Evolutionary conservation across 2,797 vertebrate species (phyloP).

Genomic region (Danio jaintianensis): DNA sequence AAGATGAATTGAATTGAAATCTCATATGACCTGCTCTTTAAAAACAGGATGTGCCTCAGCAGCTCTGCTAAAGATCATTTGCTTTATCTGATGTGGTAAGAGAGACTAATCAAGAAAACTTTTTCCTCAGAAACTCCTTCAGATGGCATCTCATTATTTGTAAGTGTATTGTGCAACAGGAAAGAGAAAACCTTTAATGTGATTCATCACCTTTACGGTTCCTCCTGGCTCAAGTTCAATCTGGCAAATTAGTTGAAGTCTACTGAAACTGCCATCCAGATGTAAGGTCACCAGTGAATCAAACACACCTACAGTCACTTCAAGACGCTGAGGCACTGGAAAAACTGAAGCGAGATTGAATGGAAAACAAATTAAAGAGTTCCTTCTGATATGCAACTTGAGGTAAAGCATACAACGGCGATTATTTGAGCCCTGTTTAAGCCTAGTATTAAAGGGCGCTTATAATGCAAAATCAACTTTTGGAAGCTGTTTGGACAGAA

Average conservation of each 20-base stretch:
- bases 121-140: neutral
- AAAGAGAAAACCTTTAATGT: neutral
- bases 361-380: neutral
- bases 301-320: constrained; percentile 43
- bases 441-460: no score
- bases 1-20: no score
- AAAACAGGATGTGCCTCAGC: neutral
- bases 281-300: constrained; percentile 62
- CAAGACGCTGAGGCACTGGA: constrained; percentile 56
- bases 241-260: constrained; percentile 63
- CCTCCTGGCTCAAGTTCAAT: constrained; percentile 47
- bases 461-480: no score
- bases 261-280: constrained; percentile 58
- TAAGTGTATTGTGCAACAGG: neutral
- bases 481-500: no score
- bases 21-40: neutral
- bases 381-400: neutral
- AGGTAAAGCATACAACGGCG: neutral
- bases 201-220: constrained; percentile 51
- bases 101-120: neutral
- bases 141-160: neutral
- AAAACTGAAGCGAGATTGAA: constrained; percentile 58
- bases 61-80: neutral
- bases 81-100: neutral
- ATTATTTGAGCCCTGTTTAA: no score